Evolutionary conservation across 2,888 invertebrate genomes (phyloP).

Genomic region (Steinernema carpocapsae): DNA sequence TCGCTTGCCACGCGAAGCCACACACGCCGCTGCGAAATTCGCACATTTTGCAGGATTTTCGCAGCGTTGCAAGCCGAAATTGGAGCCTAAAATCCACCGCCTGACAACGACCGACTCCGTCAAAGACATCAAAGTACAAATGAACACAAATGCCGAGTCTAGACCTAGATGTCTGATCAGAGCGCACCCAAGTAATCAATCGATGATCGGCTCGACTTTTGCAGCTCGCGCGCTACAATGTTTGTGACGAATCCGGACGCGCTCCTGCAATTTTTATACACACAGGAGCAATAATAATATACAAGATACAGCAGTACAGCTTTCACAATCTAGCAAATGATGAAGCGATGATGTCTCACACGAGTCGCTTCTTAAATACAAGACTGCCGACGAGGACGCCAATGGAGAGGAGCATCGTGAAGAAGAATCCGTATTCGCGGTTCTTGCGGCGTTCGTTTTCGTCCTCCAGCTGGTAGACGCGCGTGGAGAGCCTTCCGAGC

Average conservation of each 20-base stretch:
- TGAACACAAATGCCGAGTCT: neutral
- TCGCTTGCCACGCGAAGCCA: too few relatives aligned
- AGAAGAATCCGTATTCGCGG: conserved; percentile 40
- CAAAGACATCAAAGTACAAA: neutral
- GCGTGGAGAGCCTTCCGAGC: conserved; percentile 48
- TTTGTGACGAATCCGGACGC: too few relatives aligned
- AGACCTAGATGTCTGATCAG: conserved; percentile 13
- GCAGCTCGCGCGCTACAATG: neutral
- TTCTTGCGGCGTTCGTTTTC: conserved; percentile 46
- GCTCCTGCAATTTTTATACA: too few relatives aligned
- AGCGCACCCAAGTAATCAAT: conserved; percentile 31
- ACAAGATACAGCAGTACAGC: too few relatives aligned
- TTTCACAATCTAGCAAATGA: neutral
- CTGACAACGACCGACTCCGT: too few relatives aligned
- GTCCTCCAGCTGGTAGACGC: conserved; percentile 55
- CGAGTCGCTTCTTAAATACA: conserved; percentile 3
- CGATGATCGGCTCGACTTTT: conserved; percentile 13
- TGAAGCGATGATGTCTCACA: neutral
- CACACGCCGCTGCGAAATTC: too few relatives aligned
- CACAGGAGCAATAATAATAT: too few relatives aligned
- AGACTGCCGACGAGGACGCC: neutral
- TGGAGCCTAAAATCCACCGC: too few relatives aligned
- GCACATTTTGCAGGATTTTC: neutral
- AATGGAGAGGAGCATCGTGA: conserved; percentile 18
- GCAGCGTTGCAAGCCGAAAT: too few relatives aligned